phyloP scores from a whole-genome alignment of 2,888 invertebrate genomes.

The Chelonus formosanus region DNA sequence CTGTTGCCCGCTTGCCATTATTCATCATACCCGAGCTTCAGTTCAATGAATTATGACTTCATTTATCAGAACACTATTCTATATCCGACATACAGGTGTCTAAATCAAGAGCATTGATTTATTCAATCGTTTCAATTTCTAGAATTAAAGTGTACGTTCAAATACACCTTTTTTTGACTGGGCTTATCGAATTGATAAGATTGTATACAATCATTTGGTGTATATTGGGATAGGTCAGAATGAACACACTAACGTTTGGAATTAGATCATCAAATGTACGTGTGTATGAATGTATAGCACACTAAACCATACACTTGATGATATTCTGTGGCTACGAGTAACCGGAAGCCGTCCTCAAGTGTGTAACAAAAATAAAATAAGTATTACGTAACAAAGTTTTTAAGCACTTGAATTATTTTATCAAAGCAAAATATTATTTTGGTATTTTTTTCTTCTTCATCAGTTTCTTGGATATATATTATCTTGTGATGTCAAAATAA shows the following conservation, averaged over 20 bases:
- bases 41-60: slow-evolving; percentile 2
- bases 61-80: neutral
- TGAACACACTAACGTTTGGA: slow-evolving; percentile 50
- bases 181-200: neutral
- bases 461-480: no score
- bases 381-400: no score
- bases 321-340: neutral
- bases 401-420: no score
- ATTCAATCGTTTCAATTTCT: no score
- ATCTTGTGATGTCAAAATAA: no score
- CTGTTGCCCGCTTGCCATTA: slow-evolving; percentile 32
- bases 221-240: slow-evolving; percentile 58
- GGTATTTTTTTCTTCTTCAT: no score
- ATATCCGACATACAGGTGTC: no score
- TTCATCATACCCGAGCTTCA: neutral
- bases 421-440: no score
- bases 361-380: neutral
- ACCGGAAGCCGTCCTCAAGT: neutral
- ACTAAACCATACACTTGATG: neutral
- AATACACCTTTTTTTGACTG: no score
- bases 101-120: no score
- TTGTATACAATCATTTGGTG: neutral
- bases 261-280: slow-evolving; percentile 59
- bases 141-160: no score
- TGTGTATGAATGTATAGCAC: slow-evolving; percentile 48